These are phyloP conservation scores for Nomada hirtipes DNA, from an alignment of 2,888 invertebrate species.

Conservation along the genomic window DNA sequence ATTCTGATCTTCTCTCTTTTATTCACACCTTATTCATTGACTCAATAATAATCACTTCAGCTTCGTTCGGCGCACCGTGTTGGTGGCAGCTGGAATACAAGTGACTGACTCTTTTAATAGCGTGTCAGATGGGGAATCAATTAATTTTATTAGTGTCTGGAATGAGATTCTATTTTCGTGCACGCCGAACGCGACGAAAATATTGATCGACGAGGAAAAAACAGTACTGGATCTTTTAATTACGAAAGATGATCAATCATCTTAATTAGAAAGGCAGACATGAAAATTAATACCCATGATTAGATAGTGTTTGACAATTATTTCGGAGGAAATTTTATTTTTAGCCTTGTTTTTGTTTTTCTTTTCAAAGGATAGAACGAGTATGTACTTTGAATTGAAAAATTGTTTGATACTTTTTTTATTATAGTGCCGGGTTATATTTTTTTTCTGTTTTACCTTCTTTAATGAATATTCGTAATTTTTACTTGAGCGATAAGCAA, in stretches of 20 bases:
- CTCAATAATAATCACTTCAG: no score
- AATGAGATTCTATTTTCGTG: conserved; percentile 1
- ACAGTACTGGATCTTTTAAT: background rate
- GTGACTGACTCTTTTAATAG: no score
- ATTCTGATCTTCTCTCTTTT: background rate
- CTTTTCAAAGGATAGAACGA: background rate
- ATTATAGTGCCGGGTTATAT: no score
- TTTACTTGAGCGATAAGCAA: no score
- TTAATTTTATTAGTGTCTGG: conserved; percentile 3
- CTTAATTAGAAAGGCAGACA: background rate
- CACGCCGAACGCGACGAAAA: background rate
- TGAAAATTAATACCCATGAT: background rate
- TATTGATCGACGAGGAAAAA: background rate
- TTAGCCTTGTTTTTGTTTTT: background rate
- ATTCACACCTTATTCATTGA: no score
- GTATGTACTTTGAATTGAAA: background rate
- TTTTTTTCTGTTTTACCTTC: no score
- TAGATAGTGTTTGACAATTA: background rate
- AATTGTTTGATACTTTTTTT: no score
- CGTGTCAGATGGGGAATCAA: background rate
- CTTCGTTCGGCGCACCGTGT: no score
- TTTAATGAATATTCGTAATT: no score
- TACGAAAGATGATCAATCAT: background rate
- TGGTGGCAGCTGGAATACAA: no score
- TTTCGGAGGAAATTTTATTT: background rate